Conservation (phyloP, 2,888 invertebrate species). For the Eupithecia centaureata region DNA sequence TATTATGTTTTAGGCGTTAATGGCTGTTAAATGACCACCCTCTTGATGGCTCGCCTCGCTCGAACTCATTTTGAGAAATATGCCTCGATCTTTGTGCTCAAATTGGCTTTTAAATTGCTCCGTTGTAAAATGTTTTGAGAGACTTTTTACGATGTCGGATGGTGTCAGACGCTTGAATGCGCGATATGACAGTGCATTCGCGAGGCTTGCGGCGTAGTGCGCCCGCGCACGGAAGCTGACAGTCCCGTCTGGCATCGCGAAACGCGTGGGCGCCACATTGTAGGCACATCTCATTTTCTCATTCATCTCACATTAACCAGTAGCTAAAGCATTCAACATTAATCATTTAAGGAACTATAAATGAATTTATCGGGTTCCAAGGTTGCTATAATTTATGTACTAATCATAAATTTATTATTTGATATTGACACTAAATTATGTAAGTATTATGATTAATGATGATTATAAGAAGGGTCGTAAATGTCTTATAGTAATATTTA, state of each 20-base stretch:
- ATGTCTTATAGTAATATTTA: neutral
- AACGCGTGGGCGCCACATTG: constrained; percentile 71
- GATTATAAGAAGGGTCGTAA: neutral
- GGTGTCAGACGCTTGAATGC: constrained; percentile 43
- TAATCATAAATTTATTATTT: constrained; percentile 20
- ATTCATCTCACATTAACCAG: constrained; percentile 68
- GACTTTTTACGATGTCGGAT: constrained; percentile 41
- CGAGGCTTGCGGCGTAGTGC: constrained; percentile 31
- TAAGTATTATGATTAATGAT: constrained; percentile 7
- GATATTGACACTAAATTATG: constrained; percentile 15
- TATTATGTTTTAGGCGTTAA: constrained; percentile 78
- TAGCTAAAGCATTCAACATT: constrained; percentile 66
- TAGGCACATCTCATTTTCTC: constrained; percentile 74
- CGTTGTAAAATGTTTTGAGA: constrained; percentile 52
- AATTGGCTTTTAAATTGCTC: constrained; percentile 61
- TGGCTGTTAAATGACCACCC: constrained; percentile 75
- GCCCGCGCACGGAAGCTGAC: constrained; percentile 70
- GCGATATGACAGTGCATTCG: constrained; percentile 44
- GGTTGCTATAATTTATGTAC: constrained; percentile 17
- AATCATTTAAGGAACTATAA: constrained; percentile 59
- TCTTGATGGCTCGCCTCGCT: constrained; percentile 63
- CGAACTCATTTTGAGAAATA: constrained; percentile 60
- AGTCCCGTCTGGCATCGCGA: constrained; percentile 62
- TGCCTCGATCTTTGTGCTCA: constrained; percentile 54
- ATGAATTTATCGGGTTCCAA: constrained; percentile 21